Evolutionary conservation across 1,140 invertebrate species (phyloP).

Genomic region (Anadara kagoshimensis): DNA sequence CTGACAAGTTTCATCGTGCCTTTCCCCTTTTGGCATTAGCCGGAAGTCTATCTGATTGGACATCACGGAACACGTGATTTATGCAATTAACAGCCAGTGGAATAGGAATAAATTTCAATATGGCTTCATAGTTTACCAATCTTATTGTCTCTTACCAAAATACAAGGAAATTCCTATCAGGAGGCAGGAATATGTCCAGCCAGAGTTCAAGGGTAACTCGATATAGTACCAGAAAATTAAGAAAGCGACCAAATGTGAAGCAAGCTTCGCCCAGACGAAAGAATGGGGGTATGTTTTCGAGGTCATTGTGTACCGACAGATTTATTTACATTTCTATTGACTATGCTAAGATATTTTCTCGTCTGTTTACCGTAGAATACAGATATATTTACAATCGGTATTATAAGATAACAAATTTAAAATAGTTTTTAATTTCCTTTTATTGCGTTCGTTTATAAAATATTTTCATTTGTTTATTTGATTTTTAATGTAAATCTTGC

Average conservation of each 20-base stretch:
- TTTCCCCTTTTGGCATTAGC: neutral
- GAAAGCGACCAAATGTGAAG: conserved; percentile 47
- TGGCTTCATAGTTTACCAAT: conserved; percentile 56
- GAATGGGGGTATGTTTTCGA: conserved; percentile 50
- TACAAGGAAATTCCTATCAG: neutral
- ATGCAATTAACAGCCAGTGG: conserved; percentile 55
- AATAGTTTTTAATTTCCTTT: too few species aligned
- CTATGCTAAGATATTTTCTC: too few species aligned
- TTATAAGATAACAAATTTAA: too few species aligned
- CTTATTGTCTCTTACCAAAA: conserved; percentile 32
- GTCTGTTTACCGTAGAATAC: too few species aligned
- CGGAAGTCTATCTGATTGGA: neutral
- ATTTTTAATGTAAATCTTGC: too few species aligned
- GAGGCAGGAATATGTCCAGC: conserved; percentile 61
- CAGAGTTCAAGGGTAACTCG: conserved; percentile 61
- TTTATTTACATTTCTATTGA: too few species aligned
- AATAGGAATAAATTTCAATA: conserved; percentile 64
- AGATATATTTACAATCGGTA: too few species aligned
- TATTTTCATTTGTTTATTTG: too few species aligned
- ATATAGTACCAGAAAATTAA: conserved; percentile 60
- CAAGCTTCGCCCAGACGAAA: conserved; percentile 37
- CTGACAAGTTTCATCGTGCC: neutral
- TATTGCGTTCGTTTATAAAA: too few species aligned
- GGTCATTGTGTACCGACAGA: conserved; percentile 31
- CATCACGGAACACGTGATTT: neutral